Evolutionary conservation across 2,888 invertebrate genomes (phyloP).

Genomic region (Maniola hyperantus): DNA sequence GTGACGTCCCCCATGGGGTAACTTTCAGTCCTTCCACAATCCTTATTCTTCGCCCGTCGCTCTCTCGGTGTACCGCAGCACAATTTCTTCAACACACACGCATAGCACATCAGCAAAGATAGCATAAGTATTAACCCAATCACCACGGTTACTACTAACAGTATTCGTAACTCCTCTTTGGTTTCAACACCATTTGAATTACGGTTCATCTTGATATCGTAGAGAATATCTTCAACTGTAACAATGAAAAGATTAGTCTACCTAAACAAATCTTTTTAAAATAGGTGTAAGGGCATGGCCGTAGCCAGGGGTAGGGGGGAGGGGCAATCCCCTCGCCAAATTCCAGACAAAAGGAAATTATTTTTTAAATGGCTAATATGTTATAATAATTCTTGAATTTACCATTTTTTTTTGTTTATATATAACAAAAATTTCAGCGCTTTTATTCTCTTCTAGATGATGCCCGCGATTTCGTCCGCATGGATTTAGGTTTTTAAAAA

Average conservation of each 20-base stretch:
- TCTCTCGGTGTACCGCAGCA: conserved; percentile 83
- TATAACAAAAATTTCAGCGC: too few relatives aligned
- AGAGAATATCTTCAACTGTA: conserved; percentile 36
- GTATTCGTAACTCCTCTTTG: conserved; percentile 82
- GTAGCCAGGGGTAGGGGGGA: too few relatives aligned
- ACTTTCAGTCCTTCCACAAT: conserved; percentile 73
- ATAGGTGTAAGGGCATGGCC: too few relatives aligned
- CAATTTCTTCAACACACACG: conserved; percentile 84
- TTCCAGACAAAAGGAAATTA: too few relatives aligned
- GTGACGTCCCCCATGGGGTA: conserved; percentile 84
- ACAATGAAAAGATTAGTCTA: conserved; percentile 31
- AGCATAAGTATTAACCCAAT: conserved; percentile 84
- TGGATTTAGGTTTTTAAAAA: too few relatives aligned
- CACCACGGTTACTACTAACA: conserved; percentile 82
- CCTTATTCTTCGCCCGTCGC: conserved; percentile 68
- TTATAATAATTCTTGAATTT: too few relatives aligned
- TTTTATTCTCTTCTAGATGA: too few relatives aligned
- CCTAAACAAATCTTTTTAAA: too few relatives aligned
- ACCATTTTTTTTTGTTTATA: too few relatives aligned
- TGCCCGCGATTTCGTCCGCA: too few relatives aligned
- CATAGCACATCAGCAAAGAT: conserved; percentile 85
- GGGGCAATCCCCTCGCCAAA: too few relatives aligned
- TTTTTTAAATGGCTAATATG: too few relatives aligned
- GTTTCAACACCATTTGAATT: conserved; percentile 65
- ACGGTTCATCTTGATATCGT: conserved; percentile 61